Evolutionary conservation across 1,140 invertebrate genomes (phyloP).

Genomic region (Hyphantria cunea): DNA sequence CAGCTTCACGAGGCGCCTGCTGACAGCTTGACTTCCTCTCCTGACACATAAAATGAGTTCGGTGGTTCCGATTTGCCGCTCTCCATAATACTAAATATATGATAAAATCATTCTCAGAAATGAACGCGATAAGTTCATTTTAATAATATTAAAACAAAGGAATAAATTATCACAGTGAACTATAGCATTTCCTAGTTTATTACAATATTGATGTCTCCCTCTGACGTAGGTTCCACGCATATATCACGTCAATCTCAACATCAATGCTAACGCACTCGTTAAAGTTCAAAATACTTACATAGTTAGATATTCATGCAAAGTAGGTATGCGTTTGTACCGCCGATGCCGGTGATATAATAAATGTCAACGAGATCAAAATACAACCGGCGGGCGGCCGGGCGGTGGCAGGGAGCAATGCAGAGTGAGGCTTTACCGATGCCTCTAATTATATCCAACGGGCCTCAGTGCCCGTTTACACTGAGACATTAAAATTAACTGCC

Average conservation of each 20-base stretch:
- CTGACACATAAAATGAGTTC: constrained; percentile 49
- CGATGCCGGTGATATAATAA: constrained; percentile 64
- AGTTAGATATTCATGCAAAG: constrained; percentile 11
- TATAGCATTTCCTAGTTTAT: constrained; percentile 21
- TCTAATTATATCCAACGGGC: constrained; percentile 77
- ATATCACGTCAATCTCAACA: constrained; percentile 14
- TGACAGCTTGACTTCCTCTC: constrained; percentile 40
- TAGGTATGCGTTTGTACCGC: constrained; percentile 10
- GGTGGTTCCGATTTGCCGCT: constrained; percentile 9
- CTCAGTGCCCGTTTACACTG: constrained; percentile 66
- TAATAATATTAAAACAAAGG: background rate
- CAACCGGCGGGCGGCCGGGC: constrained; percentile 45
- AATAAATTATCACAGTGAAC: background rate
- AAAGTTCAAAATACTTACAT: constrained; percentile 12
- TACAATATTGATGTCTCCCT: constrained; percentile 13
- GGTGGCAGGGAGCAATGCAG: constrained; percentile 41
- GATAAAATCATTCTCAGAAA: no score
- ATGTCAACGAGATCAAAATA: constrained; percentile 71
- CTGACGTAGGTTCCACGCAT: constrained; percentile 10
- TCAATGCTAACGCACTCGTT: constrained; percentile 28
- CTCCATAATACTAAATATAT: no score
- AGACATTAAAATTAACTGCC: constrained; percentile 80
- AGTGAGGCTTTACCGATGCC: constrained; percentile 55
- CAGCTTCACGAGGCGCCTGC: constrained; percentile 22
- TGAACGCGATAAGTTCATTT: no score